Conservation (phyloP, 1,140 invertebrate species). For the Caerostris extrusa region DNA sequence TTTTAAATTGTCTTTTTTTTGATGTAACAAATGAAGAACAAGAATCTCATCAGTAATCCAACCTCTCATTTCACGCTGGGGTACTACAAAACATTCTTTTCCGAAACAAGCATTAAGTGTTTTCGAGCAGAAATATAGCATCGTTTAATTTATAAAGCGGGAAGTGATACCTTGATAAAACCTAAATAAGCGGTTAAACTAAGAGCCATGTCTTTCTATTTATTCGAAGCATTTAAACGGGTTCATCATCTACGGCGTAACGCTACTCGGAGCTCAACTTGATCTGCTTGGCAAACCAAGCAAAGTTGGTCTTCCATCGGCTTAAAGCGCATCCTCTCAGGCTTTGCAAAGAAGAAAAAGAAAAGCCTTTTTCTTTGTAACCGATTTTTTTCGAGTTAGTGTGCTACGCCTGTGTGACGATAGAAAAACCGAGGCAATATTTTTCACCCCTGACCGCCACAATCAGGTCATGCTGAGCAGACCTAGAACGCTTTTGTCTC, state of each 20-base stretch:
- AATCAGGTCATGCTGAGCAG: constrained; percentile 24
- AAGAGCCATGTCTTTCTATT: not conserved
- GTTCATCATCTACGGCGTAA: constrained; percentile 35
- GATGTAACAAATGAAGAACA: not conserved
- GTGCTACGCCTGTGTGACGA: constrained; percentile 25
- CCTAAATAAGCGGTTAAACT: constrained; percentile 9
- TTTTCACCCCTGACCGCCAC: constrained; percentile 28
- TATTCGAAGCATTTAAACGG: constrained; percentile 42
- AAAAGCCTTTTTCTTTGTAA: not conserved
- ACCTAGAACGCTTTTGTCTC: not conserved
- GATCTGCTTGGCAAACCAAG: constrained; percentile 54
- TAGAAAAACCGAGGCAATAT: not conserved
- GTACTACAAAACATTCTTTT: not conserved
- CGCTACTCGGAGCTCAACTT: not conserved
- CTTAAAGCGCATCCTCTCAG: constrained; percentile 13
- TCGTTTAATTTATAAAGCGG: not conserved
- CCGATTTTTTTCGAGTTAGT: constrained; percentile 17
- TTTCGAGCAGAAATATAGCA: not conserved
- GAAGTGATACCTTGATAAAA: not conserved
- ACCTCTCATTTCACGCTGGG: not conserved
- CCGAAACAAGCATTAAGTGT: not conserved
- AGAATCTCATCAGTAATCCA: not conserved
- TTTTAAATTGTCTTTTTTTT: not conserved
- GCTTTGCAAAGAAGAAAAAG: not conserved
- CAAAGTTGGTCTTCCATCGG: not conserved